These are phyloP conservation scores for Talpa occidentalis DNA, from an alignment of 2,113 vertebrate species.

Conservation along the genomic window DNA sequence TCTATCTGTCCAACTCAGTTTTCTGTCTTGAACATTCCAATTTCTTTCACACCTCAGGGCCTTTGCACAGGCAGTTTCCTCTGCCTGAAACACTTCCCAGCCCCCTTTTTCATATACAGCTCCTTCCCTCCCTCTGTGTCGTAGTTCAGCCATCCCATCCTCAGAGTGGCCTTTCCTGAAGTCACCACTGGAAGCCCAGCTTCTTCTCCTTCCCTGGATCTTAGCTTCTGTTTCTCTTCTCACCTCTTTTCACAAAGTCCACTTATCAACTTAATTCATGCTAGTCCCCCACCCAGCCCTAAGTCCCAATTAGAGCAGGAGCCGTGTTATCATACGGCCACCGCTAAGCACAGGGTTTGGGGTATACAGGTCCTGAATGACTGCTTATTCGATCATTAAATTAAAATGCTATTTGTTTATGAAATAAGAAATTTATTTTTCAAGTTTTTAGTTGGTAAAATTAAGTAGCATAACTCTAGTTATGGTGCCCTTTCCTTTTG, in stretches of 20 bases:
- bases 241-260: not conserved
- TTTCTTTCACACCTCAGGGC: not conserved
- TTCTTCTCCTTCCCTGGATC: not conserved
- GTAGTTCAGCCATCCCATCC: not conserved
- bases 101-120: not conserved
- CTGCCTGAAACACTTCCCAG: not conserved
- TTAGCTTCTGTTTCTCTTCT: not conserved
- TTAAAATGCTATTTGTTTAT: slow-evolving; percentile 38
- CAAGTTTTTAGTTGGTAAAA: slow-evolving; percentile 26
- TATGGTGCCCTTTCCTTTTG: not conserved
- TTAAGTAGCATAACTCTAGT: not conserved
- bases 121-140: not conserved
- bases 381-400: not conserved
- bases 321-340: not conserved
- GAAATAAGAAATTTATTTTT: slow-evolving; percentile 43
- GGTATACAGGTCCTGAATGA: not conserved
- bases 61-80: not conserved
- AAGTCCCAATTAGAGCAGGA: not conserved
- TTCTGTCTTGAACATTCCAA: not conserved
- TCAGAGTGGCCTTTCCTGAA: not conserved
- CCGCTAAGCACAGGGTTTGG: not conserved
- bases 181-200: not conserved
- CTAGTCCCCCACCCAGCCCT: not conserved
- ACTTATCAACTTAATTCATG: not conserved
- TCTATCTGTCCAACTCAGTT: not conserved